Percentiles rank a stretch among this genome's conserved stretches.
Evolutionary conservation across 2,113 vertebrate species (phyloP).

Genomic region (Pundamilia nyererei): DNA sequence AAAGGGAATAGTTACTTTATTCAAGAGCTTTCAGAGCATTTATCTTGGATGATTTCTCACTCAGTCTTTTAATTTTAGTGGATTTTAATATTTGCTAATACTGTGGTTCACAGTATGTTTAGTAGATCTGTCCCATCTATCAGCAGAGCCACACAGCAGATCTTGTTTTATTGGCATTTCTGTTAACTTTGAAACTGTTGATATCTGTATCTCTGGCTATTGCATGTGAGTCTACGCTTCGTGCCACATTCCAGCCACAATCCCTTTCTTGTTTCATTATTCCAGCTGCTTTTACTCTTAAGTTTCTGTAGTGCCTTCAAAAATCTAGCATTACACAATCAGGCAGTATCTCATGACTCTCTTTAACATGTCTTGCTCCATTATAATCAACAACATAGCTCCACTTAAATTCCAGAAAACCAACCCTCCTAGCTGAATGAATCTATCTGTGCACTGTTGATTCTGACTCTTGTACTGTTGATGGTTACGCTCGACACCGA

Average conservation of each 20-base stretch:
- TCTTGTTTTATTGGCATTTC: background rate
- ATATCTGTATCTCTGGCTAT: background rate
- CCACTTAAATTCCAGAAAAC: background rate
- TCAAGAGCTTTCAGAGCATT: background rate
- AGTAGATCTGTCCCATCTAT: background rate
- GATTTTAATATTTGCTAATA: background rate
- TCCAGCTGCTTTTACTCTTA: background rate
- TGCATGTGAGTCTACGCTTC: background rate
- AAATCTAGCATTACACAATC: background rate
- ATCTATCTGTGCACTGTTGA: background rate
- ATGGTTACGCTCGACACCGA: rapidly evolving
- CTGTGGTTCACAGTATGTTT: background rate
- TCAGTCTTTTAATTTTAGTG: background rate
- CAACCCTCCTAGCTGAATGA: background rate
- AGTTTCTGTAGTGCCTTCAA: background rate
- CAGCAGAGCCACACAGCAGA: background rate
- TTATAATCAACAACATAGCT: background rate
- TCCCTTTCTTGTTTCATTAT: background rate
- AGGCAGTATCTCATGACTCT: background rate
- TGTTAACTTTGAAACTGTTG: background rate
- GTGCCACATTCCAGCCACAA: background rate
- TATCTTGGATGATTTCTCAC: background rate
- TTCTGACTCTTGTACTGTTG: background rate
- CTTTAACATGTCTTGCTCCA: background rate
- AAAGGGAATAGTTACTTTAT: background rate